Conservation (phyloP, 2,888 invertebrate genomes). For the Tenthredo mesomela region DNA sequence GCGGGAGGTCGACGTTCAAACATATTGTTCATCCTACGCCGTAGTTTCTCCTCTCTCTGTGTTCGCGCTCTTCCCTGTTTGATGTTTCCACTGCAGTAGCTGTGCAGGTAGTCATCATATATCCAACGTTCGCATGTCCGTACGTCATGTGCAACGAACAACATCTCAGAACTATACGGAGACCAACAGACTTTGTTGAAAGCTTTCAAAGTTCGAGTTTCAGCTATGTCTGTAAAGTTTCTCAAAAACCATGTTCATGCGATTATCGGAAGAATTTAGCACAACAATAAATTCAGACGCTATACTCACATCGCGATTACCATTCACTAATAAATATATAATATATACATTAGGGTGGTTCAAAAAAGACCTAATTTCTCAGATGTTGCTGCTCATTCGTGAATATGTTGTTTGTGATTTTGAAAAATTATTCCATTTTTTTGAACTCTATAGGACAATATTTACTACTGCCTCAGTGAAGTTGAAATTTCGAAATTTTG, state of each 20-base stretch:
- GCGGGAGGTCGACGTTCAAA: conserved; percentile 60
- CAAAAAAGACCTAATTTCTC: too few species aligned
- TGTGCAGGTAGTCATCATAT: background rate
- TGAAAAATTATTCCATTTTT: too few species aligned
- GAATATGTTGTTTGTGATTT: too few species aligned
- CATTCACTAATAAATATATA: too few species aligned
- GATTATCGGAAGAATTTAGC: background rate
- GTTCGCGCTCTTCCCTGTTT: conserved; percentile 6
- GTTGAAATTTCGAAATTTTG: too few species aligned
- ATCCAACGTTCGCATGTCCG: background rate
- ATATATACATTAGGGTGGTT: too few species aligned
- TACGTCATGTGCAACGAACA: background rate
- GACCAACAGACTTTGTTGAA: background rate
- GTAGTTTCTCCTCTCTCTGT: background rate
- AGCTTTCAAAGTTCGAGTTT: background rate
- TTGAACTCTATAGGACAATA: too few species aligned
- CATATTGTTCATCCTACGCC: conserved; percentile 57
- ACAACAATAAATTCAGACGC: background rate
- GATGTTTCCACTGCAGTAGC: background rate
- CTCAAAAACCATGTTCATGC: background rate
- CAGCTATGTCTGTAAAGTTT: background rate
- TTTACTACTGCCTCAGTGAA: too few species aligned
- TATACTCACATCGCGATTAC: background rate
- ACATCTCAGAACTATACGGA: background rate
- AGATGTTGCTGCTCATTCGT: too few species aligned